A percentile compares a stretch with the other conserved stretches of the same genome.
Conservation (phyloP, 2,113 vertebrate genomes). For the Paramisgurnus dabryanus region DNA sequence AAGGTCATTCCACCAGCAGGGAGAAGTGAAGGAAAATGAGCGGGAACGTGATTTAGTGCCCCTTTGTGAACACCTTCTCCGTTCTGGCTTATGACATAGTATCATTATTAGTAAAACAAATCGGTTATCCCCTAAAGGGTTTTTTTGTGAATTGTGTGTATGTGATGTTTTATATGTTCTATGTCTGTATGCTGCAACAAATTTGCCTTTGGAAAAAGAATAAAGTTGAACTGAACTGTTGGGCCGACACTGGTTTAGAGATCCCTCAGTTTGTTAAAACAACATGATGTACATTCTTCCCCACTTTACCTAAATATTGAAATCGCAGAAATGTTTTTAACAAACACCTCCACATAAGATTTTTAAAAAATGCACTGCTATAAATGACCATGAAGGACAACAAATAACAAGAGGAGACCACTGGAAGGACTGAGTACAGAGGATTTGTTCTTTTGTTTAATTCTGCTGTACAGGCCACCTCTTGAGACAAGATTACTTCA, state of each 20-base stretch:
- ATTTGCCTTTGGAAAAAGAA: no score
- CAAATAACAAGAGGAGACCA: not conserved
- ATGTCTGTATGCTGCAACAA: no score
- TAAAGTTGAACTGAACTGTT: not conserved
- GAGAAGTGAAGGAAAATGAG: no score
- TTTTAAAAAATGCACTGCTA: not conserved
- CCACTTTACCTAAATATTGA: not conserved
- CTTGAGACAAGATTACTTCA: not conserved
- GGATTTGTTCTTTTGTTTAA: not conserved
- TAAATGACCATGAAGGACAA: not conserved
- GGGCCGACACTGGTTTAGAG: not conserved
- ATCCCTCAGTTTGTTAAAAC: not conserved
- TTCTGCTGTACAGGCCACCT: not conserved
- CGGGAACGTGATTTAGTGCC: no score
- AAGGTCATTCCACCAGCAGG: no score
- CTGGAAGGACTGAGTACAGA: not conserved
- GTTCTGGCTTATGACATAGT: no score
- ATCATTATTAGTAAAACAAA: no score
- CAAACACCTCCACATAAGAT: constrained; percentile 35
- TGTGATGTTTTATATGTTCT: no score
- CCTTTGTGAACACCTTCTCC: no score
- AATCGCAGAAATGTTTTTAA: not conserved
- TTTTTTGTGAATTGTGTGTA: no score
- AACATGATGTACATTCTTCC: not conserved
- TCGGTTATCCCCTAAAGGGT: no score